phyloP scores from a whole-genome alignment of 2,888 invertebrate genomes.

The Dicycla oo region DNA sequence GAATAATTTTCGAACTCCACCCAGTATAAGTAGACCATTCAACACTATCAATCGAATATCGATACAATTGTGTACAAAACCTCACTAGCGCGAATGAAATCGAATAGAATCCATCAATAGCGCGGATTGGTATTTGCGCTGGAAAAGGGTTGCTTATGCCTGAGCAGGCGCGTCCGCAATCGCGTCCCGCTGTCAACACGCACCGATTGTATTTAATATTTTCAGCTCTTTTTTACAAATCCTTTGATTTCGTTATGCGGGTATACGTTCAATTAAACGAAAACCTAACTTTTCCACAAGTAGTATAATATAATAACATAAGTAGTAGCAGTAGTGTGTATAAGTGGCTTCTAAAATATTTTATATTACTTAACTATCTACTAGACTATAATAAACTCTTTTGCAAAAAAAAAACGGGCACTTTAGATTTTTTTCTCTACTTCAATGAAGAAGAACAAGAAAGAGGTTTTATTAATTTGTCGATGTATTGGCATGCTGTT shows the following conservation, averaged over 20 bases:
- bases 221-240: constrained; percentile 36
- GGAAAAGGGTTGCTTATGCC: constrained; percentile 76
- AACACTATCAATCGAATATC: constrained; percentile 25
- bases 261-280: constrained; percentile 17
- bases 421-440: no score
- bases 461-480: no score
- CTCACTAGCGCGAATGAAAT: constrained; percentile 72
- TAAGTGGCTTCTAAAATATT: not conserved
- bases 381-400: not conserved
- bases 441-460: no score
- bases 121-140: constrained; percentile 74
- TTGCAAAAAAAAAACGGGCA: no score
- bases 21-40: not conserved
- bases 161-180: constrained; percentile 71
- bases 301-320: not conserved
- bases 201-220: constrained; percentile 59
- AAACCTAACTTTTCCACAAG: not conserved
- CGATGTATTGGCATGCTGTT: no score
- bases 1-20: constrained; percentile 1
- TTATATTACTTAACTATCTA: not conserved
- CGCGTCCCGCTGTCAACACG: constrained; percentile 71
- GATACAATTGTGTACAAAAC: constrained; percentile 41
- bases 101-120: constrained; percentile 74
- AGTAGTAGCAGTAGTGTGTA: no score
- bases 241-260: constrained; percentile 44